Base-by-base conservation (phyloP, 2,888 invertebrate genomes). In the Coecobrya sp. region DNA sequence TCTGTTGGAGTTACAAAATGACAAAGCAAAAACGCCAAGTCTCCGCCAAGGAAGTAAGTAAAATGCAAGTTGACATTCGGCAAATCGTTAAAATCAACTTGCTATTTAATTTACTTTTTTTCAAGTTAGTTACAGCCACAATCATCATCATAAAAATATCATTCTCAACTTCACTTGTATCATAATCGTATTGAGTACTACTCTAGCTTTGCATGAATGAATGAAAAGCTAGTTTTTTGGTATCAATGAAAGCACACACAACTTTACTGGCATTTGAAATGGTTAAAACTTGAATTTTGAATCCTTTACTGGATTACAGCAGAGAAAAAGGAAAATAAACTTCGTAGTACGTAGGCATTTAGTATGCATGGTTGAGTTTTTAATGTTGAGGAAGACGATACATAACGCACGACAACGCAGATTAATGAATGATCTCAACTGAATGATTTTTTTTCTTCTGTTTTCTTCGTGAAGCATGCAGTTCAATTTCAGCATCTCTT, bases 31-130 rank as follows among this genome's bases (percentile, higher is more conserved):
- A 59, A n/a, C n/a, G n/a, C n/a, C n/a, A 19, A 19, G 5, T 59
- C 11, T n/a, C 16, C 27, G 2, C 10, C 25, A 65, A 65, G 65
- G 27, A 65, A 65, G 25, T 30, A 36, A 70, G 7, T 30, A 30
- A 70, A 25, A 65, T 11, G 3, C 30, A 70, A 36, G 36, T 7
- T 65, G 27, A 25, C 59, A 65, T 65, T 65, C 27, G 13, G 19
- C 62, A 65, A 19, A 25, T 65, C 62, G 13, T 65, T 65, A 4
- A 25, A 65, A 25, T 65, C 62, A 65, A 27, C 25, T 36, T 36
- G 68, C 4, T n/a, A 70, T 70, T 70, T 65, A 65, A 65, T 65
- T 65, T 65, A 65, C n/a, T 65, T 65, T 25, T 65, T 1, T 27
- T 11, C 25, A 10, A 10, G 22, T 7, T 65, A 65, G n/a, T 19